Evolutionary conservation across 2,113 vertebrate species (phyloP), one percentile per base, ranked within the genome.

Genomic region (Forbesichthys agassizii): DNA sequence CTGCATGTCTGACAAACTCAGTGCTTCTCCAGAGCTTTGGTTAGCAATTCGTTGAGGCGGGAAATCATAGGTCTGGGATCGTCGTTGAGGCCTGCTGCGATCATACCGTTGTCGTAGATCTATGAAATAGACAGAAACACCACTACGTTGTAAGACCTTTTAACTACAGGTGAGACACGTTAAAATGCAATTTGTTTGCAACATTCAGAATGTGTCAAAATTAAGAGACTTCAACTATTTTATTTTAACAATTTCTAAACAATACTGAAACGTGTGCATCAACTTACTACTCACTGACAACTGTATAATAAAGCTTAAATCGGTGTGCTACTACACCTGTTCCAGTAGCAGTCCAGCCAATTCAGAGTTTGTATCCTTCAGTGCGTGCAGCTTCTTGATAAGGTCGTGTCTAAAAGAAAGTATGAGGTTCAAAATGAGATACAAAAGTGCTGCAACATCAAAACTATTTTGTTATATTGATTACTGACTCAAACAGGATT

Each of bases 81-180:
- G 0, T 98, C 96, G 0, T 95, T 95, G 4, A 99, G 91, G 2
- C 97, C 98, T 0, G 98, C 98, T 14, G 95, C 74, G 59, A 99
- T 98, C 98, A 99, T 99, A 76, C 96, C 96, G 1, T 99, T 99
- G 85, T 98, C 97, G 8, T 96, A 99, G 79, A 99, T 95, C 98
- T 99, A 91, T 51, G 80, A 57, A 51, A 46, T 1, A 48, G n/a
- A 64, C 10, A 27, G 9, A 27, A 36, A 49, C 27, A 27, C 27
- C 27, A 27, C 27, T 27, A 27, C 27, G 2, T 46, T 1, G 11
- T 56, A 11, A 52, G 16, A 27, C n/a, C 9, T 42, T 9, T 7
- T 42, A 47, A 73, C 16, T 42, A 42, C 36, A 42, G 5, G 6
- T 56, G 1, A 56, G 7, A n/a, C 53, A 56, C 11, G 18, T 20